Base-by-base conservation (phyloP, 2,113 vertebrate genomes). In the Nycticryphes semicollaris region DNA sequence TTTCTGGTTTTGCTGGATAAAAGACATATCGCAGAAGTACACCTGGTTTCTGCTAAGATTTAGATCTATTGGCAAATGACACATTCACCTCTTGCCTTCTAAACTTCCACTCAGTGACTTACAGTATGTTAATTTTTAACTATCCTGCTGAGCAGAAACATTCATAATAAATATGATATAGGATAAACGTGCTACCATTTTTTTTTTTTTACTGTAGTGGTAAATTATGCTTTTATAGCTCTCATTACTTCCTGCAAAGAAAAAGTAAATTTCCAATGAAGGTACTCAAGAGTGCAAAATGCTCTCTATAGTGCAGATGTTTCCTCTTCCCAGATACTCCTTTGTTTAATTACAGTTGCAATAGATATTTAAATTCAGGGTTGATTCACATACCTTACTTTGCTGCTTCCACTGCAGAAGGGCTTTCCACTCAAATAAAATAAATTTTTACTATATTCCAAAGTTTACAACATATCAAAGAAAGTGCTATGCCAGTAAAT, bases 111-210 rank as follows among this genome's bases (percentile, higher is more conserved):
- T 90, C 48, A 2, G 62, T 86, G 92, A 97, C 90, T 89, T 91
- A 85, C 4, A 83, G 83, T 33, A 78, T 84, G 91, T 92, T 96
- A 96, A 95, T 94, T 97, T 94, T 96, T 92, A 93, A 96, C 84
- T 82, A 87, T 51, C 69, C 82, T 82, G 64, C 84, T 69, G 90
- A 95, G 93, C 78, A 83, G 93, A 96, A 90, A 74, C 78, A 70
- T 93, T 86, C 86, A 84, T 76, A 93, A 89, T 92, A 96, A 96
- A 97, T 96, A 95, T 47, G 86, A 91, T 84, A 64, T n/a, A 69
- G 91, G 97, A 91, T 95, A 97, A 97, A 88, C 77, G 35, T 24
- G 21, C 76, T 90, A 64, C 54, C n/a, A 82, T 93, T 96, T 96
- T 47, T 47, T 47, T 47, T 47, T 90, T 96, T 95, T 97, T 95